Conservation (phyloP, 2,113 vertebrate genomes). For the Oryzias melastigma region DNA sequence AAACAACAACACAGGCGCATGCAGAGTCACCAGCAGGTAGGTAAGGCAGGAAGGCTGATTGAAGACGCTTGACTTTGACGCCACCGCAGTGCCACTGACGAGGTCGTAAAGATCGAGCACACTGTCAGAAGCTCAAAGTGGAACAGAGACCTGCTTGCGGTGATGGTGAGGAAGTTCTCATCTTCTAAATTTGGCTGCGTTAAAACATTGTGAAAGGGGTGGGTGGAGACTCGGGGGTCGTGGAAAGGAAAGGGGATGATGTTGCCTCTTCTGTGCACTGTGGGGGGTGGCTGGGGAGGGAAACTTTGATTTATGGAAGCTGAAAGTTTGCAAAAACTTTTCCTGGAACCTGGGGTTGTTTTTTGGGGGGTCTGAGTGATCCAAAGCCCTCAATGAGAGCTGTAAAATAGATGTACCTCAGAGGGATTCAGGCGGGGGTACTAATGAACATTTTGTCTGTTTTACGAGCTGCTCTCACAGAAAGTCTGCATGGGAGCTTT, state of each 20-base stretch:
- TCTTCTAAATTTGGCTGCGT: constrained; percentile 26
- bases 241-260: constrained; percentile 46
- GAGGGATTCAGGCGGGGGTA: constrained; percentile 14
- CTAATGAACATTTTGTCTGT: no score
- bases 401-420: constrained; percentile 64
- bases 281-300: constrained; percentile 53
- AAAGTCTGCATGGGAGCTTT: no score
- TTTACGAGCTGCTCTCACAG: no score
- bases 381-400: constrained; percentile 35
- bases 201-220: constrained; percentile 20
- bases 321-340: constrained; percentile 65
- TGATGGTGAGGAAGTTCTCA: constrained; percentile 52
- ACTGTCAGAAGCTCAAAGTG: constrained; percentile 28
- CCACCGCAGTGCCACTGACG: constrained; percentile 49
- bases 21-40: constrained; percentile 56
- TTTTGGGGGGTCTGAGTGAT: constrained; percentile 16
- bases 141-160: constrained; percentile 47
- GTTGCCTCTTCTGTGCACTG: constrained; percentile 54
- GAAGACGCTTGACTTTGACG: constrained; percentile 63
- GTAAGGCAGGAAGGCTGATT: constrained; percentile 46
- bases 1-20: constrained; percentile 45
- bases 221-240: constrained; percentile 38
- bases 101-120: constrained; percentile 64
- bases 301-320: constrained; percentile 70
- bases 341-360: constrained; percentile 66